A percentile compares a stretch with the other conserved stretches of the same genome.
Evolutionary conservation across 2,888 invertebrate species (phyloP).

Genomic region (Ophioninae sp.): DNA sequence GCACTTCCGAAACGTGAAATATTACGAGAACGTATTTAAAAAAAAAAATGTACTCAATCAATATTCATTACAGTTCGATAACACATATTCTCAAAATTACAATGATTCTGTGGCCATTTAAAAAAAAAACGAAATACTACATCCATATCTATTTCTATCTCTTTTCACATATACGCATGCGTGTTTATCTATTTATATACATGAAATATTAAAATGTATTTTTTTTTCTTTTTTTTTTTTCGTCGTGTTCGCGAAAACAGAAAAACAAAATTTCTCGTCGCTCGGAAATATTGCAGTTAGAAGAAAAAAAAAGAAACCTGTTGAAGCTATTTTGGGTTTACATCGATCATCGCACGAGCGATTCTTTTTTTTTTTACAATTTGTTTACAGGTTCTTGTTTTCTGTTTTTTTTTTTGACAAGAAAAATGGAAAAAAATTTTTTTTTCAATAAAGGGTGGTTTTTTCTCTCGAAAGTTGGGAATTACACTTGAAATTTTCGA

Average conservation of each 20-base stretch:
- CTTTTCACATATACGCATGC: conserved; percentile 9
- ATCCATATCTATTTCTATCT: conserved; percentile 18
- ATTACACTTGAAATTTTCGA: conserved; percentile 12
- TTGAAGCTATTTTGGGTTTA: conserved; percentile 46
- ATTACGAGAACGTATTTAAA: conserved; percentile 29
- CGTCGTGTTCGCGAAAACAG: conserved; percentile 49
- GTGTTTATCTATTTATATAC: conserved; percentile 8
- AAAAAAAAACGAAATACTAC: conserved; percentile 34
- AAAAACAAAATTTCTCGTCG: conserved; percentile 55
- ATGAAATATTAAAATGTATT: conserved; percentile 7
- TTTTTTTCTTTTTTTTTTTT: conserved; percentile 37
- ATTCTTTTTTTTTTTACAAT: conserved; percentile 52
- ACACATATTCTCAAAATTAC: conserved; percentile 1
- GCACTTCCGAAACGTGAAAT: conserved; percentile 34
- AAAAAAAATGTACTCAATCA: conserved; percentile 43
- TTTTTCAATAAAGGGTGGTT: no score
- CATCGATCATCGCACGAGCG: conserved; percentile 51
- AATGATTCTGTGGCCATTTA: conserved; percentile 11
- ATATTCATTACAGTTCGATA: conserved; percentile 29
- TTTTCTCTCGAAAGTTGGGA: conserved; percentile 6
- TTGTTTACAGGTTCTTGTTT: not conserved
- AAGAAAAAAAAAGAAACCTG: conserved; percentile 33
- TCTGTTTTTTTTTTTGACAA: no score
- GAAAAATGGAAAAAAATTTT: no score
- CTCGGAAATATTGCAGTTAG: conserved; percentile 41